phyloP scores from a whole-genome alignment of 2,113 vertebrate genomes.

The Gorsachius goisagi region DNA sequence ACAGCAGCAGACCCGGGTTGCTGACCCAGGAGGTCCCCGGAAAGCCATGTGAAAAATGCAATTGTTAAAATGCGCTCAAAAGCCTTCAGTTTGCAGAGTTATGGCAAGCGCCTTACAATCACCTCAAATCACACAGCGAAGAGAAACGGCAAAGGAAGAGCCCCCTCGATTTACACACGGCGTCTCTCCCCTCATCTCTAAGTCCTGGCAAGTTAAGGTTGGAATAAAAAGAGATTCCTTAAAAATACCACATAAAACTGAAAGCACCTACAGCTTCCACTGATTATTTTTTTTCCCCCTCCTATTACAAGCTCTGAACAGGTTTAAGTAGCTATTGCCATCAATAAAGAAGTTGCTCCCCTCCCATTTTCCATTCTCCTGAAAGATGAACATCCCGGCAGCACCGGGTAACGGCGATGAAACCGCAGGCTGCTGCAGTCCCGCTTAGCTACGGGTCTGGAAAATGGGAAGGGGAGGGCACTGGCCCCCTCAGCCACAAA shows the following conservation, averaged over 20 bases:
- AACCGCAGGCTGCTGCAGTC: neutral
- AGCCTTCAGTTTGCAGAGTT: neutral
- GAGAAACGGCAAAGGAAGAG: neutral
- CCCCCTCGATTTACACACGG: neutral
- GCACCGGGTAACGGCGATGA: neutral
- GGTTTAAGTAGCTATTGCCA: conserved; percentile 5
- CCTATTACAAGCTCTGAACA: neutral
- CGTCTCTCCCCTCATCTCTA: neutral
- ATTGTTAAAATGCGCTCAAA: neutral
- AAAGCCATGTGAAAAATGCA: neutral
- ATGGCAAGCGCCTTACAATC: neutral
- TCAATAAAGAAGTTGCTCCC: neutral
- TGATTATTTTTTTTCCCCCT: neutral
- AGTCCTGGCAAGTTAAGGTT: neutral
- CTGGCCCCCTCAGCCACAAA: neutral
- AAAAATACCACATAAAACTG: neutral
- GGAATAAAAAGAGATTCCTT: neutral
- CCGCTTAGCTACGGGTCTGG: rapidly evolving
- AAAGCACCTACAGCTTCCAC: neutral
- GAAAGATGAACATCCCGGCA: neutral
- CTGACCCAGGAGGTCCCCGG: neutral
- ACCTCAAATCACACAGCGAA: neutral
- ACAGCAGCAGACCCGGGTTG: neutral
- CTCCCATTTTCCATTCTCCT: neutral
- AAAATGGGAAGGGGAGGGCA: neutral